Evolutionary conservation across 2,888 invertebrate genomes (phyloP), one percentile per base, ranked within the genome.

Genomic region (Lasioglossum figueresi): DNA sequence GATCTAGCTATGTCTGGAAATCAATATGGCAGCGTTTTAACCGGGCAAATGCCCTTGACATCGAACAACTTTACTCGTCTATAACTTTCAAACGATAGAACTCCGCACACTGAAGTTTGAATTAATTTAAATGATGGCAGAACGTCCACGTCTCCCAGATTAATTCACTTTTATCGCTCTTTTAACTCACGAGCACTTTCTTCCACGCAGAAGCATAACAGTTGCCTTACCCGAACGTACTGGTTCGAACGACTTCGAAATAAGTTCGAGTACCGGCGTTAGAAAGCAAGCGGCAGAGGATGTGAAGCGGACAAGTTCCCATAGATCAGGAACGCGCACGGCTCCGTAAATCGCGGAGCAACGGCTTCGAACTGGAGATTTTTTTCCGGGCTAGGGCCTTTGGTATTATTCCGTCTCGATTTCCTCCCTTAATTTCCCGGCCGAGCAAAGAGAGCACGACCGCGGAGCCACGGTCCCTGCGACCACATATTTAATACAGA

Each of bases 401-500:
- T 56, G 68, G 70, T 75, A 88, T 89, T 87, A 85, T 81, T 89
- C 85, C 80, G 84, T 88, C 83, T 89, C 88, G 86, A 89, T 87
- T 88, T 80, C 83, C 86, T 81, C 86, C 76, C 89, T 90, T 90
- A 89, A 90, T 90, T 90, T 83, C 74, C 87, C 76, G 78, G 4
- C 12, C 72, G 86, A 77, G 76, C 88, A 85, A 90, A 90, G 86
- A 84, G 89, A 82, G 70, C 34, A 80, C 76, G 79, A 82, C 78
- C 79, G 70, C 80, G 80, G 14, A 27, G 66, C 31, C 31, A 75
- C 82, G 77, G 68, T 37, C 70, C 74, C 68, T 48, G 73, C 84
- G 84, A 89, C 89, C 89, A 90, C 90, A 92, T 92, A 93, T 94
- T 94, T 94, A 94, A 94, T 94, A 93, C 91, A 90, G 88, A 81